phyloP scores from a whole-genome alignment of 2,888 invertebrate genomes.

The Oxyteleia sp. region DNA sequence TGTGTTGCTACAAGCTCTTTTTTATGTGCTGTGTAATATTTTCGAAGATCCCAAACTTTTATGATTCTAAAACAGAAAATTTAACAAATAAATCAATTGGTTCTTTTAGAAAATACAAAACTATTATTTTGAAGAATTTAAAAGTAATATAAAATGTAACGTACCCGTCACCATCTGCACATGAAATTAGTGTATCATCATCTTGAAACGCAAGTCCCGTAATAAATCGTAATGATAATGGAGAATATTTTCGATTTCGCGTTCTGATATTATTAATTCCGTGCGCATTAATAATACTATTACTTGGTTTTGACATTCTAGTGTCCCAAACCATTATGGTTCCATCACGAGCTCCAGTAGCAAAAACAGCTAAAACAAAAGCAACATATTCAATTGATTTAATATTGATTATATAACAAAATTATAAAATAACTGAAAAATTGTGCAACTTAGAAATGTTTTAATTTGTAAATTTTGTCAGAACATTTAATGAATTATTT shows the following conservation, averaged over 20 bases:
- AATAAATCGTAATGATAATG: conserved; percentile 90
- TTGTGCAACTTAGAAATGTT: too few species aligned
- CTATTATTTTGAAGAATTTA: conserved; percentile 4
- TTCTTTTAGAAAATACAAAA: neutral
- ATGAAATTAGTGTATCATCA: conserved; percentile 93
- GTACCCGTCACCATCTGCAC: conserved; percentile 95
- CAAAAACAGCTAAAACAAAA: conserved; percentile 92
- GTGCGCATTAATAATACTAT: conserved; percentile 91
- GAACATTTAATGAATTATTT: too few species aligned
- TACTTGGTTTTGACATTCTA: conserved; percentile 91
- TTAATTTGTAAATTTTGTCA: too few species aligned
- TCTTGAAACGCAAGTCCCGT: conserved; percentile 95
- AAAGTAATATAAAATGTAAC: conserved; percentile 60
- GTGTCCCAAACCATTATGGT: conserved; percentile 95
- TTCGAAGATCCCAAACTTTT: conserved; percentile 95
- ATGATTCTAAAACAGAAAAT: conserved; percentile 89
- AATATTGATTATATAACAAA: too few species aligned
- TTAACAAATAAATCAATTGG: neutral
- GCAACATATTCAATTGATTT: too few species aligned
- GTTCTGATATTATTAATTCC: conserved; percentile 83
- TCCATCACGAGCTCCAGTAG: conserved; percentile 96
- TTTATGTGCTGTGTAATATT: conserved; percentile 92
- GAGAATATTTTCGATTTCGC: conserved; percentile 86
- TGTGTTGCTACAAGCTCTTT: conserved; percentile 92
- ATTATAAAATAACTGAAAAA: too few species aligned